These are phyloP conservation scores for Ceratosolen fusciceps DNA, from an alignment of 1,140 invertebrate species.

Conservation along the genomic window DNA sequence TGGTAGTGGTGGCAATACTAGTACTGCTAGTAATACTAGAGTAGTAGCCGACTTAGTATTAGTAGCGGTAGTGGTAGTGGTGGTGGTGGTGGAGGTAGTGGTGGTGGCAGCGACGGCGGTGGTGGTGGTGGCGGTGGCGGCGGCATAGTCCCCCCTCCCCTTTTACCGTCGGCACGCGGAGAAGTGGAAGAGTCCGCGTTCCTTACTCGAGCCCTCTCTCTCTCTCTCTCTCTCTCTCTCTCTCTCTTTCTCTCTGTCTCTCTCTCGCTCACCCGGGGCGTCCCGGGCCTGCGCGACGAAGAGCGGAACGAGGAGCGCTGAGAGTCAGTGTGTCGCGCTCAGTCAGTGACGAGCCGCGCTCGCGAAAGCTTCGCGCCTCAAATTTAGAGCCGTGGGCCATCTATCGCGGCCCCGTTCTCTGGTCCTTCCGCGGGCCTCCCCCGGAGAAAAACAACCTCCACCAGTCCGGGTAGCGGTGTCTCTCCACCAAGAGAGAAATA, in stretches of 20 bases:
- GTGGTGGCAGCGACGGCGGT: background rate
- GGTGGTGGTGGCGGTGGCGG: no score
- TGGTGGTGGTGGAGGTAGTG: background rate
- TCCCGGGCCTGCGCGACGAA: conserved; percentile 24
- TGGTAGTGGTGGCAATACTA: no score
- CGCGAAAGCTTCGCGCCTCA: background rate
- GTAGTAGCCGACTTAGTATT: background rate
- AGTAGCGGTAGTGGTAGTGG: background rate
- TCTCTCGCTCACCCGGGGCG: conserved; percentile 8
- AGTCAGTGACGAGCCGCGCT: conserved; percentile 39
- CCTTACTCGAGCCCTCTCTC: conserved; percentile 1
- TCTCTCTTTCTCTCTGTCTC: conserved; percentile 13
- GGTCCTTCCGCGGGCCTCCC: background rate
- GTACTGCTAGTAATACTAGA: background rate
- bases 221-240: conserved; percentile 21
- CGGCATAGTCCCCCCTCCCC: conserved; percentile 25
- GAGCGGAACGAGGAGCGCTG: conserved; percentile 20
- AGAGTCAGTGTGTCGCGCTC: conserved; percentile 35
- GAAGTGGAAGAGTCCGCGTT: conserved; percentile 33
- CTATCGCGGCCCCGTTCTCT: background rate
- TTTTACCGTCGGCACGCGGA: conserved; percentile 4
- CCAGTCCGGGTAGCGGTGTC: no score
- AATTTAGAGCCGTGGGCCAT: background rate
- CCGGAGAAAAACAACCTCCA: no score
- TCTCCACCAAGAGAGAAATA: no score